Base-by-base conservation (phyloP, 2,888 invertebrate species). In the Leptinotarsa peninsularis region DNA sequence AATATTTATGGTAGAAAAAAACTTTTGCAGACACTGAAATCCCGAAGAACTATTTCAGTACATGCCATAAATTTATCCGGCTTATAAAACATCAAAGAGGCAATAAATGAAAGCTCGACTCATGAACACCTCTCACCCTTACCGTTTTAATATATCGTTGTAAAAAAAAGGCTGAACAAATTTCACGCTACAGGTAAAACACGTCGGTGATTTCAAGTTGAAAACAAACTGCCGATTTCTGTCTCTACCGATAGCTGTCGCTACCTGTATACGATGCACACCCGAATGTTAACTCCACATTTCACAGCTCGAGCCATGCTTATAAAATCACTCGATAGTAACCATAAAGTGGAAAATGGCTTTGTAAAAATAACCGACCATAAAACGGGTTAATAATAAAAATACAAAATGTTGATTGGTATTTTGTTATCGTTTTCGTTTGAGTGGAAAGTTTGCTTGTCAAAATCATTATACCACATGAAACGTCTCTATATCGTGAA, bases 261-360 rank as follows among this genome's bases (percentile, higher is more conserved):
- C 15, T 33, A 73, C 73, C 73, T 27, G 69, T 73, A 49, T 2
- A 27, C 23, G 50, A 7, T 23, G 27, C 50, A 27, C 52, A 54
- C 56, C 50, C 27, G 69, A 69, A n/a, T 52, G 52, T 52, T 50
- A 69, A 73, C 17, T 70, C 68, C 18, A n/a, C 69, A 73, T 69
- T 73, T 69, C 66, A 73, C 73, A 66, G 56, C 73, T 60, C 66
- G 69, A 54, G 54, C 67, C 73, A 73, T 72, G 66, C 73, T 67
- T 68, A 73, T 68, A 68, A 60, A 69, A 69, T 73, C 69, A 73
- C 56, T 52, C 69, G 54, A 69, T 54, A 73, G 54, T 21, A 58
- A 58, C 58, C 69, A 50, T 73, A 66, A 73, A 73, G 66, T 73
- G 73, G 69, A 73, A 73, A 73, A 73, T 70, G 73, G 67, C 66